These are phyloP conservation scores for Catagonus wagneri DNA, from an alignment of 2,113 vertebrate genomes.

Conservation along the genomic window DNA sequence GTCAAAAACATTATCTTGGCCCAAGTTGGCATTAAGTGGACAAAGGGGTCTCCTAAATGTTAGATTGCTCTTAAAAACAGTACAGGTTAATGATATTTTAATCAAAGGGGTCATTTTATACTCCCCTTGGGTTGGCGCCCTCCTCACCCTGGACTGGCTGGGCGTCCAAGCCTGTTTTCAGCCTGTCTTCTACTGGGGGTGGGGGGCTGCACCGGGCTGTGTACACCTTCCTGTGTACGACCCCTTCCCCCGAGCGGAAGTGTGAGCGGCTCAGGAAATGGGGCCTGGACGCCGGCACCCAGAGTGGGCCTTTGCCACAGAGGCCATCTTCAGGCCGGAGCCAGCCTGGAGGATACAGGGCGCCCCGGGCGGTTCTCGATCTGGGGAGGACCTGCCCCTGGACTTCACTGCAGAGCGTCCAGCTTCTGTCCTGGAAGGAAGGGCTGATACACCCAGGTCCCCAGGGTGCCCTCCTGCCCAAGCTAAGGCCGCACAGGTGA, in stretches of 20 bases:
- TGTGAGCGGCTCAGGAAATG: background rate
- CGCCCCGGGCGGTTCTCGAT: background rate
- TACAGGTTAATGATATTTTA: background rate
- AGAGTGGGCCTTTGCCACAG: background rate
- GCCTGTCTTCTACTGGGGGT: background rate
- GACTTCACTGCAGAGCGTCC: background rate
- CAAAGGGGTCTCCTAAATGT: background rate
- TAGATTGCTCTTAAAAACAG: background rate
- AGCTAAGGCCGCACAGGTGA: background rate
- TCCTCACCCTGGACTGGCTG: background rate
- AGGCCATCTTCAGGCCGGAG: background rate
- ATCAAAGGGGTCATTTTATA: background rate
- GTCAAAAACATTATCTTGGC: slow-evolving; percentile 10
- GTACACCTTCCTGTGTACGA: background rate
- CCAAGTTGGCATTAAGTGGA: background rate
- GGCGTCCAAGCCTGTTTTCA: background rate
- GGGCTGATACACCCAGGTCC: rapidly evolving
- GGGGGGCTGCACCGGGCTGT: too few species aligned
- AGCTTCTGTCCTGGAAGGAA: too few species aligned
- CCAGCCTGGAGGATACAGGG: background rate
- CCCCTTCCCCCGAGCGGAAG: background rate
- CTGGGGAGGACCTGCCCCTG: background rate
- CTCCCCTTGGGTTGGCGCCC: background rate
- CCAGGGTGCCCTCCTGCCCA: rapidly evolving
- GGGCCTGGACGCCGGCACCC: background rate